Conservation (phyloP, 1,140 invertebrate species). For the Nasonia longicornis region DNA sequence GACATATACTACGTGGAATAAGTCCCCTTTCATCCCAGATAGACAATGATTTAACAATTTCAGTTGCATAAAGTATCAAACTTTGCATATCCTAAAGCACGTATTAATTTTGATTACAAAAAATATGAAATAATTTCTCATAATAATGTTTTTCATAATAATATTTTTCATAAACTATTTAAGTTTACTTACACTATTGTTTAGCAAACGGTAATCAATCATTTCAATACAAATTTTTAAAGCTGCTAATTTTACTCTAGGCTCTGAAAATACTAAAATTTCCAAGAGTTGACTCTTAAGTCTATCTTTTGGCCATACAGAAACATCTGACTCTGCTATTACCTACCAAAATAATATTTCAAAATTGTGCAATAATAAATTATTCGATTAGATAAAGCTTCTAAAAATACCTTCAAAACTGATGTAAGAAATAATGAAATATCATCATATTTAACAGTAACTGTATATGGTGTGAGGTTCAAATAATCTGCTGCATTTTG, state of each 20-base stretch:
- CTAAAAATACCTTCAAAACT: slow-evolving; percentile 55
- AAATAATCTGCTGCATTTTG: slow-evolving; percentile 55
- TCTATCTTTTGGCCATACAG: slow-evolving; percentile 50
- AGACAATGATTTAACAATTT: slow-evolving; percentile 54
- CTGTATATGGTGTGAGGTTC: slow-evolving; percentile 55
- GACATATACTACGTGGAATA: slow-evolving; percentile 2
- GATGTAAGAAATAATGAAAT: slow-evolving; percentile 54
- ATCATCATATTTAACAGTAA: slow-evolving; percentile 50
- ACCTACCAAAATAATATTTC: slow-evolving; percentile 52
- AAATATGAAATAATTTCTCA: slow-evolving; percentile 1
- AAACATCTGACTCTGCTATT: slow-evolving; percentile 57
- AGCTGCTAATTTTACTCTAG: slow-evolving; percentile 55
- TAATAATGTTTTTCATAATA: not conserved
- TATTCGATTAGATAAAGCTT: slow-evolving; percentile 18
- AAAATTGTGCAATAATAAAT: slow-evolving; percentile 25
- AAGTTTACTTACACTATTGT: slow-evolving; percentile 47
- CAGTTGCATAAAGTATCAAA: slow-evolving; percentile 48
- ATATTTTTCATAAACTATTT: not conserved
- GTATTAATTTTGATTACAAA: not conserved
- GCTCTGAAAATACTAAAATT: slow-evolving; percentile 52
- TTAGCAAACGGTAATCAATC: slow-evolving; percentile 48
- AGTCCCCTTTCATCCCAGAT: slow-evolving; percentile 48
- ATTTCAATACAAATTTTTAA: slow-evolving; percentile 55
- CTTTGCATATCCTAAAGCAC: slow-evolving; percentile 49
- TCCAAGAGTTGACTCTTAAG: slow-evolving; percentile 53